These are phyloP conservation scores for Poeciliopsis gracilis DNA, from an alignment of 2,797 vertebrate species.

Conservation along the genomic window DNA sequence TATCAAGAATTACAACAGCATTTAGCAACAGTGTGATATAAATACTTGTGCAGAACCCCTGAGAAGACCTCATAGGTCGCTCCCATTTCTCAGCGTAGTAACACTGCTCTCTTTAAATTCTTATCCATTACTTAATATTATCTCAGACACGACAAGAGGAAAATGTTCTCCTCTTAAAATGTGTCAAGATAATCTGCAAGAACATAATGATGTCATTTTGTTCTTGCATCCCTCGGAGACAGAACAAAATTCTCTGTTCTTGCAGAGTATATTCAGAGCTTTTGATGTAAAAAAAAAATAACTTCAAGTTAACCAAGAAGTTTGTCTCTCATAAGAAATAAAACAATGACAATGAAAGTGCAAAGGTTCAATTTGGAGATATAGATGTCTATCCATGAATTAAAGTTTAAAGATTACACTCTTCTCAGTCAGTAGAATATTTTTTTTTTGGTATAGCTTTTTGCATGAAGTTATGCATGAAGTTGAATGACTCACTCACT, in stretches of 20 bases:
- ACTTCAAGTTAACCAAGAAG: not conserved
- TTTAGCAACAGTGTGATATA: not conserved
- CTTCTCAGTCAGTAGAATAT: not conserved
- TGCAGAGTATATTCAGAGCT: not conserved
- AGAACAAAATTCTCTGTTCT: not conserved
- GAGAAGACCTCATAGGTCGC: not conserved
- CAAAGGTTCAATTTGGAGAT: not conserved
- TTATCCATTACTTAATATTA: not conserved
- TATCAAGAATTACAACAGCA: not conserved
- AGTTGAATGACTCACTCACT: not conserved
- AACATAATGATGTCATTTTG: not conserved
- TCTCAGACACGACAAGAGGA: not conserved
- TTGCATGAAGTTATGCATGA: not conserved
- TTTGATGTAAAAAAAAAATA: not conserved
- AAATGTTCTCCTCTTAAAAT: not conserved
- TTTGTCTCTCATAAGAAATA: not conserved
- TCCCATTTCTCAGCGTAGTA: not conserved
- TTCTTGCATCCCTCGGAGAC: not conserved
- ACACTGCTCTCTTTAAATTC: not conserved
- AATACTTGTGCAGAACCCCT: not conserved
- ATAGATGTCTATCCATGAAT: not conserved
- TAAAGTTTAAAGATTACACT: not conserved
- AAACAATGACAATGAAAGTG: not conserved
- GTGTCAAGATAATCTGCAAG: not conserved
- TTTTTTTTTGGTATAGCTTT: not conserved